phyloP scores from a whole-genome alignment of 2,113 vertebrate genomes.

The Amblyopsis rosae region DNA sequence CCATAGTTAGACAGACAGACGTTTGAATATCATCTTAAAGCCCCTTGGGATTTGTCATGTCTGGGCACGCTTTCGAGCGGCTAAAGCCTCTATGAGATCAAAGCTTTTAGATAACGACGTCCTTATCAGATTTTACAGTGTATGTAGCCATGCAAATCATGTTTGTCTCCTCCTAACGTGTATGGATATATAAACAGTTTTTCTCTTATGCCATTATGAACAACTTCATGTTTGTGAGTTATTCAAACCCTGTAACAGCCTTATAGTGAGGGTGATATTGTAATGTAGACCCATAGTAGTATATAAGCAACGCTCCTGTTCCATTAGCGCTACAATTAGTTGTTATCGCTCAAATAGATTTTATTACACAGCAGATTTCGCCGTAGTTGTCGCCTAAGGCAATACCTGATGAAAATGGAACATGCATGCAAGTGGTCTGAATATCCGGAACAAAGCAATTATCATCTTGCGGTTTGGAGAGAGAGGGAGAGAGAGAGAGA shows the following conservation, averaged over 20 bases:
- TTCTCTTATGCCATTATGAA: not conserved
- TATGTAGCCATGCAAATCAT: not conserved
- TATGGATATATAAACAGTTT: not conserved
- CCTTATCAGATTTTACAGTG: not conserved
- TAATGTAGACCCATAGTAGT: no score
- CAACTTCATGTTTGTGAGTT: no score
- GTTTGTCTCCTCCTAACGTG: not conserved
- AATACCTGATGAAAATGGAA: slow-evolving; percentile 50
- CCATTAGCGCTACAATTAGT: not conserved
- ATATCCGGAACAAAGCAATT: slow-evolving; percentile 73
- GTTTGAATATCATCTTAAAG: slow-evolving; percentile 53
- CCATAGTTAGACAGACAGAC: slow-evolving; percentile 43
- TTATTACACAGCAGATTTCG: slow-evolving; percentile 12
- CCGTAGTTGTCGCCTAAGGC: slow-evolving; percentile 8
- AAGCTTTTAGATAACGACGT: slow-evolving; percentile 39
- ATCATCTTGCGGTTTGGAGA: slow-evolving; percentile 67
- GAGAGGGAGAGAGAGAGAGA: no score
- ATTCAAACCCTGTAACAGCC: no score
- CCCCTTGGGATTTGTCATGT: slow-evolving; percentile 55
- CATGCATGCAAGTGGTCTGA: slow-evolving; percentile 47
- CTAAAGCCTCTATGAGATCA: slow-evolving; percentile 51
- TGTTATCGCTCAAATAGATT: not conserved
- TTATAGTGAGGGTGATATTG: no score
- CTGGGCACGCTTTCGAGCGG: slow-evolving; percentile 46
- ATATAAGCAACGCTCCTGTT: not conserved